Percentiles rank a stretch among this genome's conserved stretches.
Conservation (phyloP, 2,113 vertebrate species). For the Odontophorus gujanensis region DNA sequence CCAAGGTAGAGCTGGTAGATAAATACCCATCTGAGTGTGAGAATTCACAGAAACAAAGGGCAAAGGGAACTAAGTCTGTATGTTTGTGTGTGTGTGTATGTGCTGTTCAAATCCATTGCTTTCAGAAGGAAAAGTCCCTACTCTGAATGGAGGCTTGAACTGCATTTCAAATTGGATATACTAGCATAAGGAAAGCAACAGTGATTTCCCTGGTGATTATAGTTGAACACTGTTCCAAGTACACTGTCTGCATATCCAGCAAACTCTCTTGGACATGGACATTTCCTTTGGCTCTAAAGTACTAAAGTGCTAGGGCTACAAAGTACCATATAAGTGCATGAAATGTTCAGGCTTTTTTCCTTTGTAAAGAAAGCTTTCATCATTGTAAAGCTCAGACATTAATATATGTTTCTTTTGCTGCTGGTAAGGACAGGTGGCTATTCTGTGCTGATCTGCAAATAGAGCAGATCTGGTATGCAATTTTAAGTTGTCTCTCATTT, state of each 20-base stretch:
- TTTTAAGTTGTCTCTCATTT: neutral
- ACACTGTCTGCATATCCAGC: constrained; percentile 45
- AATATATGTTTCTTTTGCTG: neutral
- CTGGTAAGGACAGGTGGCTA: neutral
- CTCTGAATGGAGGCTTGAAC: neutral
- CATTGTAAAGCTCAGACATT: neutral
- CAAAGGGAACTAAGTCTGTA: neutral
- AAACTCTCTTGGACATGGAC: constrained; percentile 52
- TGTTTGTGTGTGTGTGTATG: neutral
- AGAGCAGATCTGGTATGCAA: neutral
- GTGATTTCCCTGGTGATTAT: constrained; percentile 47
- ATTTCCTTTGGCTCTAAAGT: constrained; percentile 58
- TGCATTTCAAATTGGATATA: neutral
- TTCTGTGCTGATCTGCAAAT: neutral
- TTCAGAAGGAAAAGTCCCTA: constrained; percentile 5
- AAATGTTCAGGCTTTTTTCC: constrained; percentile 22
- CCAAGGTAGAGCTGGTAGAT: neutral
- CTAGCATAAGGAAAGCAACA: constrained; percentile 19
- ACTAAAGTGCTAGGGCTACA: constrained; percentile 10
- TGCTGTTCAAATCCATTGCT: neutral
- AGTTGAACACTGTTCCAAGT: constrained; percentile 55
- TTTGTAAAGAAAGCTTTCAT: neutral
- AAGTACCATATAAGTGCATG: constrained; percentile 65
- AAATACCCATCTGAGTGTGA: neutral
- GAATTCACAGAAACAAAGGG: neutral